Evolutionary conservation across 2,888 invertebrate species (phyloP).

Genomic region (Brachyopa scutellaris): DNA sequence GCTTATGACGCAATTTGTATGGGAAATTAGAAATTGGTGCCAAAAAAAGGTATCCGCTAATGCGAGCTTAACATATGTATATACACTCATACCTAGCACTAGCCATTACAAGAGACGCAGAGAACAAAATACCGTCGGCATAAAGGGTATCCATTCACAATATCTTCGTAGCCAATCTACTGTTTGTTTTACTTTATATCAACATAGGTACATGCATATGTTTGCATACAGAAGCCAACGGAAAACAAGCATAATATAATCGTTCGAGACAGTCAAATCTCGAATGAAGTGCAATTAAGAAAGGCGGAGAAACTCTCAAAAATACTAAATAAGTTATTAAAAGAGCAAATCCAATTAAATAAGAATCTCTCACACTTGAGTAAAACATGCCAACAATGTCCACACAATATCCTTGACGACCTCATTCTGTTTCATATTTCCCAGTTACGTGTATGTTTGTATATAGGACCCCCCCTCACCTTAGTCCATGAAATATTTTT

Average conservation of each 20-base stretch:
- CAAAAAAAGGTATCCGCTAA: too few species aligned
- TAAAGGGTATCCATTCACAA: background rate
- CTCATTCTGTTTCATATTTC: conserved; percentile 6
- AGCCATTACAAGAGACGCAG: too few species aligned
- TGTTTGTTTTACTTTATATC: conserved; percentile 28
- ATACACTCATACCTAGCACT: too few species aligned
- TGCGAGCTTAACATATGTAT: too few species aligned
- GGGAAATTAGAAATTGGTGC: too few species aligned
- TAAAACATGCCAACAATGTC: conserved; percentile 29
- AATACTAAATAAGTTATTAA: conserved; percentile 14
- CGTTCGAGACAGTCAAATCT: background rate
- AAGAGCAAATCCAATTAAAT: conserved; percentile 65
- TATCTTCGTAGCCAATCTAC: conserved; percentile 42
- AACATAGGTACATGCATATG: too few species aligned
- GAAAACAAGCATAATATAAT: conserved; percentile 31
- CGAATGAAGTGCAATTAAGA: conserved; percentile 17
- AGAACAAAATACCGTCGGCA: conserved; percentile 7
- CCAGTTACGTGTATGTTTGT: background rate
- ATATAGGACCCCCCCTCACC: background rate
- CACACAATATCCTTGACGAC: conserved; percentile 49
- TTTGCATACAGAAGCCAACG: too few species aligned
- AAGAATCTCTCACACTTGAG: conserved; percentile 58
- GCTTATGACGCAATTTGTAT: too few species aligned
- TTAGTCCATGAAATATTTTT: conserved; percentile 23
- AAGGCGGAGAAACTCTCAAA: conserved; percentile 49